Evolutionary conservation across 23 tunicate genomes (phyloP).

Genomic region (Clavelina lepadiformis): DNA sequence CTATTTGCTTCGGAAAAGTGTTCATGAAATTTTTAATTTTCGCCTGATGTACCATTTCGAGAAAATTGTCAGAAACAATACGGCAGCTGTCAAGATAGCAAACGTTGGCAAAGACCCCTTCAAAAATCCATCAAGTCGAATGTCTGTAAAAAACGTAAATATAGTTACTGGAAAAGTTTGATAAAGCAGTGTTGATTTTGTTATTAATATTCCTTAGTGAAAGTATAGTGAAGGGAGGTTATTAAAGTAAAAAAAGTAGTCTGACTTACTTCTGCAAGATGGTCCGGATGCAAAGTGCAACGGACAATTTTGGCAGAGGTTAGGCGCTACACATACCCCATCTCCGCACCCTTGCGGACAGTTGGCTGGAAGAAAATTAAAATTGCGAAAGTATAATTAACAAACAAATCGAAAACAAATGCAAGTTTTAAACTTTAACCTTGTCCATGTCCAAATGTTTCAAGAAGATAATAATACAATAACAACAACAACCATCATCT

Average conservation of each 20-base stretch:
- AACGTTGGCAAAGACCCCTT: conserved; percentile 58
- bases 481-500: no score
- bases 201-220: no score
- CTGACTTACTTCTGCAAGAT: conserved; percentile 63
- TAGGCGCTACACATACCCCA: conserved; percentile 44
- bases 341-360: conserved; percentile 50
- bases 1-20: no score
- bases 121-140: conserved; percentile 62
- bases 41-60: conserved; percentile 58
- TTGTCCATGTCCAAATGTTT: no score
- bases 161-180: neutral
- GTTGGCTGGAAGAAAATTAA: conserved; percentile 1
- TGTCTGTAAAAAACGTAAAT: conserved; percentile 30
- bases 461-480: no score
- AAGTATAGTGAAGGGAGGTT: no score
- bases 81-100: conserved; percentile 35
- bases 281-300: conserved; percentile 48
- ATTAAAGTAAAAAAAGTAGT: neutral
- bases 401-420: no score
- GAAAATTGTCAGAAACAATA: conserved; percentile 29
- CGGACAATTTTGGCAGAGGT: conserved; percentile 47
- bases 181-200: no score
- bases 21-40: conserved; percentile 8
- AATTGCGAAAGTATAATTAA: no score
- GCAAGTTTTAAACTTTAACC: no score